phyloP scores from a whole-genome alignment of 2,888 invertebrate genomes.

The Leptinotarsa haldemani region DNA sequence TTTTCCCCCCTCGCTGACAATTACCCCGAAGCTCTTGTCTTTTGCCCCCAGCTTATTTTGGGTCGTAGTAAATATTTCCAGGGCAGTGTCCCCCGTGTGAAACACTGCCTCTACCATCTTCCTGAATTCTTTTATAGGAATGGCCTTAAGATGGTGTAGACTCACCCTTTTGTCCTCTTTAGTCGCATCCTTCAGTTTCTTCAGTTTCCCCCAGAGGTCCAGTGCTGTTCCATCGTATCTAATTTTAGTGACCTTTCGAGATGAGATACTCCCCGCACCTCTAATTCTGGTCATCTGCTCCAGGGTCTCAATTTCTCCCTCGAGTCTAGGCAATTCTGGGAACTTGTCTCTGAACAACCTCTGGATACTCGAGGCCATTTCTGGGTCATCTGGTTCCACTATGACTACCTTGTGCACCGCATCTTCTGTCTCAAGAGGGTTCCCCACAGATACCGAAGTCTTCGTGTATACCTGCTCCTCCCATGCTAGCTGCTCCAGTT shows the following conservation, averaged over 20 bases:
- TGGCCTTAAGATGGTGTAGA: neutral
- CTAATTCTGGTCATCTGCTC: too few species aligned
- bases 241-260: neutral
- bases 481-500: too few species aligned
- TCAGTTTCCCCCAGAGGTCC: slow-evolving; percentile 15
- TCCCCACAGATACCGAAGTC: too few species aligned
- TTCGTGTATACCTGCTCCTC: too few species aligned
- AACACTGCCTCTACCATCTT: slow-evolving; percentile 1
- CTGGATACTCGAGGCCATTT: too few species aligned
- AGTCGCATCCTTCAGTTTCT: slow-evolving; percentile 14
- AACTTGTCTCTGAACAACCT: too few species aligned
- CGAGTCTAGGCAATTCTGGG: too few species aligned
- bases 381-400: too few species aligned
- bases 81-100: neutral
- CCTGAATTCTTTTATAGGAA: neutral
- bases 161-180: neutral
- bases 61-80: neutral
- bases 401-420: too few species aligned
- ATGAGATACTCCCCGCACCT: too few species aligned
- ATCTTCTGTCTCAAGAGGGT: too few species aligned
- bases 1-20: neutral
- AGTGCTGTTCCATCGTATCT: slow-evolving; percentile 8
- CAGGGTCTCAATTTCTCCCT: too few species aligned
- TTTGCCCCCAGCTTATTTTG: neutral
- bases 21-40: neutral